These are phyloP conservation scores for Mythimna vitellina DNA, from an alignment of 2,888 invertebrate genomes.

Conservation along the genomic window DNA sequence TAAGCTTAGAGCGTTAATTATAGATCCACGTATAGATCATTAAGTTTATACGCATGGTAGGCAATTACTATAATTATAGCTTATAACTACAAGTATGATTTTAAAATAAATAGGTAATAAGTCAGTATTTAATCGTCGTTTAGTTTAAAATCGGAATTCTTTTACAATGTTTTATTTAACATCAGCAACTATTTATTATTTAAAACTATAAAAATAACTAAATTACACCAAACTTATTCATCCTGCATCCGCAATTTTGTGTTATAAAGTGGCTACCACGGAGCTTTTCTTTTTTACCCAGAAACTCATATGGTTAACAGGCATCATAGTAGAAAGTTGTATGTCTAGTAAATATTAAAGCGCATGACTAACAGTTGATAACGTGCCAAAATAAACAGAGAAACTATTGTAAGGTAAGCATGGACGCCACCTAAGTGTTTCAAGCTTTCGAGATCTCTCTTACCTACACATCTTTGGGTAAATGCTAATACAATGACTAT, in stretches of 20 bases:
- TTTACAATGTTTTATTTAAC: background rate
- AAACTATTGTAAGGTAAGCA: conserved; percentile 57
- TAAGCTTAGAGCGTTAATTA: conserved; percentile 15
- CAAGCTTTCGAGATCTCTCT: conserved; percentile 67
- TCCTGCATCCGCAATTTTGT: conserved; percentile 9
- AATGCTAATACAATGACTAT: conserved; percentile 56
- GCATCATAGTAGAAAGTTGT: conserved; percentile 62
- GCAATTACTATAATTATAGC: conserved; percentile 6
- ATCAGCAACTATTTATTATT: background rate
- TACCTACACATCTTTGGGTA: conserved; percentile 59
- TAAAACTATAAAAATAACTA: background rate
- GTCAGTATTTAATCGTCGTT: background rate
- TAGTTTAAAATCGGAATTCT: background rate
- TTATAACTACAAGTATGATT: background rate
- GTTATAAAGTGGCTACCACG: conserved; percentile 3
- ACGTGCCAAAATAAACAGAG: conserved; percentile 60
- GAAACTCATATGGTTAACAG: conserved; percentile 24
- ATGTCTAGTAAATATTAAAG: conserved; percentile 53
- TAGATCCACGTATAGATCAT: conserved; percentile 9
- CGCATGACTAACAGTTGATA: conserved; percentile 60
- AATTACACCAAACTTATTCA: conserved; percentile 3
- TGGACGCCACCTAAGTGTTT: conserved; percentile 43
- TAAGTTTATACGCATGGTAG: conserved; percentile 5
- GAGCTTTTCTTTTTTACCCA: conserved; percentile 33
- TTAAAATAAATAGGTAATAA: background rate